Evolutionary conservation across 2,797 vertebrate genomes (phyloP).

Genomic region (Tenualosa thibaudeaui): DNA sequence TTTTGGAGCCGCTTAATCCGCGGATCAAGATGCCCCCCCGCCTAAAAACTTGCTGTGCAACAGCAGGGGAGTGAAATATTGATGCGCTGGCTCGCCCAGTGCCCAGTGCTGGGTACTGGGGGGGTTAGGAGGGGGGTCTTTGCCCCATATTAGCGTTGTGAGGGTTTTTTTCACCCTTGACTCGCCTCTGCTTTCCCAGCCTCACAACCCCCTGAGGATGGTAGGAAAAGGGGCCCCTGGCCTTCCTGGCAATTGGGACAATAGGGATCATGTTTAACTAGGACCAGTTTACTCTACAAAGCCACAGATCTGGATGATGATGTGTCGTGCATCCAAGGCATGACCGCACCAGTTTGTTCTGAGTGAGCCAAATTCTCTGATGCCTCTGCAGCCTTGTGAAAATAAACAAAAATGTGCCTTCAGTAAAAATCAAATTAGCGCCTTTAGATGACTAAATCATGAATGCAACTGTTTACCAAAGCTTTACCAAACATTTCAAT

Average conservation of each 20-base stretch:
- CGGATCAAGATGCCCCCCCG: slow-evolving; percentile 47
- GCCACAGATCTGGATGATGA: background rate
- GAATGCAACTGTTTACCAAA: background rate
- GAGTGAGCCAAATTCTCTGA: background rate
- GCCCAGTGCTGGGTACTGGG: slow-evolving; percentile 40
- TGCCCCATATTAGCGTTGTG: slow-evolving; percentile 49
- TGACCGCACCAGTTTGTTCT: background rate
- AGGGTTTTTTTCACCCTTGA: slow-evolving; percentile 28
- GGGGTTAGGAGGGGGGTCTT: slow-evolving; percentile 45
- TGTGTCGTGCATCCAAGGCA: background rate
- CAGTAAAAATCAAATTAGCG: background rate
- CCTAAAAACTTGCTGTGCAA: slow-evolving; percentile 44
- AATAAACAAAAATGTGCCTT: background rate
- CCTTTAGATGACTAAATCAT: background rate
- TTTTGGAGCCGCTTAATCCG: slow-evolving; percentile 54
- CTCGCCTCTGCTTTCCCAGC: slow-evolving; percentile 36
- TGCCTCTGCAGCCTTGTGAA: background rate
- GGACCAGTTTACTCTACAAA: background rate
- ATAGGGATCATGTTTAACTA: background rate
- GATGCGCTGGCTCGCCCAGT: slow-evolving; percentile 48
- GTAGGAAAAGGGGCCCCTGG: slow-evolving; percentile 5
- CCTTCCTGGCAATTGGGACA: background rate
- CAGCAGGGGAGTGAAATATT: slow-evolving; percentile 56
- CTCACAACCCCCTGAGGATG: slow-evolving; percentile 32
- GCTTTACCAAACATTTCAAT: background rate